Evolutionary conservation across 2,113 vertebrate species (phyloP).

Genomic region (Hucho hucho): DNA sequence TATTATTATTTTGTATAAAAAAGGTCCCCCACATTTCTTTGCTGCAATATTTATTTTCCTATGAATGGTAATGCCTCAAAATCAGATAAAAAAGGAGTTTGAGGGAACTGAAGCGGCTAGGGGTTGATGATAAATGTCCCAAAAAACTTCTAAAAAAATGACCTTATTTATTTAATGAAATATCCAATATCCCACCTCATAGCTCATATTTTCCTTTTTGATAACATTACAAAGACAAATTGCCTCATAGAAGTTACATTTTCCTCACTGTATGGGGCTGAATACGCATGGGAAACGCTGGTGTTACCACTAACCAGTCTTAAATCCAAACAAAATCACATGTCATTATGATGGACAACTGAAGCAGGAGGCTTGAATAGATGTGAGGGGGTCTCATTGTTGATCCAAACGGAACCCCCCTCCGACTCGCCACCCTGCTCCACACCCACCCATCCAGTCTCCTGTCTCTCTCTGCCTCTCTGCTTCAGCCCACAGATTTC

Average conservation of each 20-base stretch:
- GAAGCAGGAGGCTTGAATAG: constrained; percentile 82
- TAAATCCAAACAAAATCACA: constrained; percentile 86
- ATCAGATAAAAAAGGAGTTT: neutral
- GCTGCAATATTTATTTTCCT: neutral
- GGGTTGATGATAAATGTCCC: constrained; percentile 75
- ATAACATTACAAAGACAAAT: constrained; percentile 91
- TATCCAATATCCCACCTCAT: constrained; percentile 83
- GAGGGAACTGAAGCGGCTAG: constrained; percentile 46
- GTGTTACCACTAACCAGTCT: constrained; percentile 79
- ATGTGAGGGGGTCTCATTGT: constrained; percentile 77
- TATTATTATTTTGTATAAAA: too few species aligned
- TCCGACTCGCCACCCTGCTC: neutral
- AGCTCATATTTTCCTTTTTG: constrained; percentile 83
- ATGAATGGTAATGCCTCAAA: constrained; percentile 4
- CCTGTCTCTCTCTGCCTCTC: neutral
- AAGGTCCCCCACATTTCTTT: neutral
- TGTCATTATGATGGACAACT: constrained; percentile 89
- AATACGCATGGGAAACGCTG: constrained; percentile 80
- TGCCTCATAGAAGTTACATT: constrained; percentile 82
- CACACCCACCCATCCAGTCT: neutral
- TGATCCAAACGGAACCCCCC: constrained; percentile 8
- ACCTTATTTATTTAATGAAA: constrained; percentile 86
- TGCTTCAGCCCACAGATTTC: constrained; percentile 4
- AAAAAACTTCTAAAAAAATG: constrained; percentile 74
- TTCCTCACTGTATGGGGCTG: constrained; percentile 74